These are phyloP conservation scores for Mamestra brassicae DNA, from an alignment of 2,888 invertebrate genomes.

Conservation along the genomic window DNA sequence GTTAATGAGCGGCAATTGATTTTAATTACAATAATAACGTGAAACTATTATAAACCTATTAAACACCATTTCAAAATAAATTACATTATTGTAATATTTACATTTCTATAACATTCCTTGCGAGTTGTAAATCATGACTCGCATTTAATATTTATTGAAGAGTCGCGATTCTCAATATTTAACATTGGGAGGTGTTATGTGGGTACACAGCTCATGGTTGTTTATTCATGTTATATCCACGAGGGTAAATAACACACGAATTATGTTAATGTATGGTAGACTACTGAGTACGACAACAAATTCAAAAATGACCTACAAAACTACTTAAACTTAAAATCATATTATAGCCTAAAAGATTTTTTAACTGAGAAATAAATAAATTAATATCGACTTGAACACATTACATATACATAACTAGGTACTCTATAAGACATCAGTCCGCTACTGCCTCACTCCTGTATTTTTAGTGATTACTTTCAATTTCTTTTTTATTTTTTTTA, in stretches of 20 bases:
- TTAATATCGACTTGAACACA: no score
- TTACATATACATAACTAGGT: no score
- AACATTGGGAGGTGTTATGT: background rate
- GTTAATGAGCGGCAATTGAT: background rate
- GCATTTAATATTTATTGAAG: conserved; percentile 22
- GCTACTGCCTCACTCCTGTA: no score
- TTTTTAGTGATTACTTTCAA: no score
- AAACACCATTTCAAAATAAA: background rate
- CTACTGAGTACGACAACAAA: no score
- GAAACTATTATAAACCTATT: background rate
- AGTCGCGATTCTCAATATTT: conserved; percentile 5
- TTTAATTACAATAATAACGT: conserved; percentile 4
- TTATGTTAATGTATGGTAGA: background rate
- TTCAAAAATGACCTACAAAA: no score
- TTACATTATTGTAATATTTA: background rate
- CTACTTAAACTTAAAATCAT: no score
- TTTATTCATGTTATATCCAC: conserved; percentile 13
- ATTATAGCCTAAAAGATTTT: no score
- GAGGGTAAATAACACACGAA: background rate
- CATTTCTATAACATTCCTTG: background rate
- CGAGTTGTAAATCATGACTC: background rate
- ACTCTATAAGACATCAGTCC: no score
- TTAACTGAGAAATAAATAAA: no score
- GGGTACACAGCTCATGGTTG: background rate
- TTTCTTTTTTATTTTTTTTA: no score